Percentiles rank a stretch among this genome's conserved stretches.
phyloP scores from a whole-genome alignment of 2,113 vertebrate genomes.

The Ceyx cyanopectus region DNA sequence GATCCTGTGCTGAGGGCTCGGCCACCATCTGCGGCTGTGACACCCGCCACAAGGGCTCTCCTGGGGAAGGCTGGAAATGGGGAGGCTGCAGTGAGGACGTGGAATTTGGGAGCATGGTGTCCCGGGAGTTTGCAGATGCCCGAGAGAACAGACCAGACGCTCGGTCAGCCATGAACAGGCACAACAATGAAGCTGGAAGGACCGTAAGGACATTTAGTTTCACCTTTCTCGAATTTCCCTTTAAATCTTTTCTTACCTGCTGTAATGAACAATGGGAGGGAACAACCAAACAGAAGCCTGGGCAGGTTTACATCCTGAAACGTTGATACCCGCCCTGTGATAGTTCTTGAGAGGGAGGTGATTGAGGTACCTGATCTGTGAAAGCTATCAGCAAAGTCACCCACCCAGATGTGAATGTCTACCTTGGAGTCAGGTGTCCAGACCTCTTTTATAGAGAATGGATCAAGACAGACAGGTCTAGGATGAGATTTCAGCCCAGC shows the following conservation, averaged over 20 bases:
- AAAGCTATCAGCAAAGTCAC: background rate
- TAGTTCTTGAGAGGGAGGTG: background rate
- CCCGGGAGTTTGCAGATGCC: slow-evolving; percentile 94
- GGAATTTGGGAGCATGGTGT: slow-evolving; percentile 96
- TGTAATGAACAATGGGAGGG: background rate
- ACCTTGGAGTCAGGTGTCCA: background rate
- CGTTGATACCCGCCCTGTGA: rapidly evolving
- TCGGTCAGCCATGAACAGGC: slow-evolving; percentile 96
- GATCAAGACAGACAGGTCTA: background rate
- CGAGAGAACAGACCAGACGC: slow-evolving; percentile 95
- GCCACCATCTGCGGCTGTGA: slow-evolving; percentile 95
- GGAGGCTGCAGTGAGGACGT: slow-evolving; percentile 97
- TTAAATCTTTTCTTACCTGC: background rate
- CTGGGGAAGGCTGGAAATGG: slow-evolving; percentile 97
- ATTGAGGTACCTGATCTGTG: rapidly evolving
- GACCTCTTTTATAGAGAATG: background rate
- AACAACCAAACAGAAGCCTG: background rate
- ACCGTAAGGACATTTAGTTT: slow-evolving; percentile 76
- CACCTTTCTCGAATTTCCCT: rapidly evolving
- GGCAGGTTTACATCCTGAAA: rapidly evolving
- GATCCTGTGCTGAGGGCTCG: slow-evolving; percentile 92
- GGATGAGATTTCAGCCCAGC: background rate
- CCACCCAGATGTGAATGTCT: background rate
- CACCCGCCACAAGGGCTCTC: slow-evolving; percentile 89
- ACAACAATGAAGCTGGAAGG: slow-evolving; percentile 97